Conservation (phyloP, 2,113 vertebrate genomes). For the Boulengerochromis microlepis region DNA sequence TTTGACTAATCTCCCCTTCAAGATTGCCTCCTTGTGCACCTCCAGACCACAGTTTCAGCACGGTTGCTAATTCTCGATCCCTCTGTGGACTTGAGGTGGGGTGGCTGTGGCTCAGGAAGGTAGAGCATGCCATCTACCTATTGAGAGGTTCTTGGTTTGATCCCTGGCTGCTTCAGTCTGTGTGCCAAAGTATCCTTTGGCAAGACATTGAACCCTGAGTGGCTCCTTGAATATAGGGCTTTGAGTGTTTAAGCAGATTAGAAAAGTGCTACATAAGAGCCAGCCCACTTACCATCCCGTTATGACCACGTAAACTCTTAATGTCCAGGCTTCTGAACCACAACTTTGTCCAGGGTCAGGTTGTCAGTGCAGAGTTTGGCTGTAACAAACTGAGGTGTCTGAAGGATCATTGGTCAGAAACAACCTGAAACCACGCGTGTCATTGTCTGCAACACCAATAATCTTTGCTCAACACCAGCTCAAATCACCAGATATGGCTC, state of each 20-base stretch:
- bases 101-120: neutral
- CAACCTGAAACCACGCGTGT: neutral
- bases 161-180: neutral
- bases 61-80: neutral
- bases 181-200: neutral
- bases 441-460: neutral
- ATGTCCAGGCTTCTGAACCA: neutral
- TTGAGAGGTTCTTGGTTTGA: neutral
- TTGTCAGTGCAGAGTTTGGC: neutral
- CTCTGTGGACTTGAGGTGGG: neutral
- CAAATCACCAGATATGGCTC: neutral
- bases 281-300: neutral
- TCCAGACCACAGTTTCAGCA: neutral
- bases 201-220: neutral
- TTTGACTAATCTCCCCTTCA: neutral
- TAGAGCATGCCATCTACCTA: neutral
- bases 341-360: neutral
- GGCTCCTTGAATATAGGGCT: neutral
- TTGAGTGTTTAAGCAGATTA: neutral
- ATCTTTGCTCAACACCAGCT: neutral
- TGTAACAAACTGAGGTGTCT: neutral
- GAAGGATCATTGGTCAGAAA: neutral
- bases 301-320: neutral
- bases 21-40: neutral
- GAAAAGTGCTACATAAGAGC: neutral